A percentile compares a stretch with the other conserved stretches of the same genome.
phyloP scores from a whole-genome alignment of 2,888 invertebrate species.

The Tetropium fuscum region DNA sequence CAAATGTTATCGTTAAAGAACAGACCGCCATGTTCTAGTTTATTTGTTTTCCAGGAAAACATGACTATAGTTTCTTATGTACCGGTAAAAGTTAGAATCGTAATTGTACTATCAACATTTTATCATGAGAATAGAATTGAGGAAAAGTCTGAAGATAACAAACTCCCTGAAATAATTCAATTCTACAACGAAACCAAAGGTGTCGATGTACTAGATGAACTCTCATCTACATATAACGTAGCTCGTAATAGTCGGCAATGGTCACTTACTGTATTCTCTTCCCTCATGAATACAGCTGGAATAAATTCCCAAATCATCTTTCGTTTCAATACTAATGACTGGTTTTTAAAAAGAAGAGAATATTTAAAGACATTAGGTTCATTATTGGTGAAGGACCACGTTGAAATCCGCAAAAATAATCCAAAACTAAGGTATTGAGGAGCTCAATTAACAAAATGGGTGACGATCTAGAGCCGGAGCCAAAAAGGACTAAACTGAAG shows the following conservation, averaged over 20 bases:
- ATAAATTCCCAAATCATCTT: slow-evolving; percentile 1
- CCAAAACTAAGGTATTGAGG: not conserved
- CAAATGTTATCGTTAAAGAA: not conserved
- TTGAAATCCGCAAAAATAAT: not conserved
- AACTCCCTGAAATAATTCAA: no score
- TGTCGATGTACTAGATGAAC: not conserved
- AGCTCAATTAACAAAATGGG: not conserved
- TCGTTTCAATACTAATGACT: not conserved
- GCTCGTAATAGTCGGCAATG: not conserved
- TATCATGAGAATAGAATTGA: not conserved
- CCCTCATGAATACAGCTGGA: not conserved
- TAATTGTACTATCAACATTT: not conserved
- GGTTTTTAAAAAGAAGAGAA: not conserved
- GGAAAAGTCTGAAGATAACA: not conserved
- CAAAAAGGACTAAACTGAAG: not conserved
- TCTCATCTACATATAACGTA: not conserved
- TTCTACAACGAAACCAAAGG: not conserved
- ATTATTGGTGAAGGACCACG: not conserved
- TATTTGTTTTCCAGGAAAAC: not conserved
- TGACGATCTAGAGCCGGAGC: not conserved
- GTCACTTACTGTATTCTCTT: slow-evolving; percentile 11
- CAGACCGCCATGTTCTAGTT: not conserved
- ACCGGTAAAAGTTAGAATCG: not conserved
- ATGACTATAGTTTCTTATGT: not conserved
- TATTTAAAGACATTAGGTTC: slow-evolving; percentile 1